Evolutionary conservation across 1,140 invertebrate genomes (phyloP), one percentile per base, ranked within the genome.

Genomic region (Mamestra configurata): DNA sequence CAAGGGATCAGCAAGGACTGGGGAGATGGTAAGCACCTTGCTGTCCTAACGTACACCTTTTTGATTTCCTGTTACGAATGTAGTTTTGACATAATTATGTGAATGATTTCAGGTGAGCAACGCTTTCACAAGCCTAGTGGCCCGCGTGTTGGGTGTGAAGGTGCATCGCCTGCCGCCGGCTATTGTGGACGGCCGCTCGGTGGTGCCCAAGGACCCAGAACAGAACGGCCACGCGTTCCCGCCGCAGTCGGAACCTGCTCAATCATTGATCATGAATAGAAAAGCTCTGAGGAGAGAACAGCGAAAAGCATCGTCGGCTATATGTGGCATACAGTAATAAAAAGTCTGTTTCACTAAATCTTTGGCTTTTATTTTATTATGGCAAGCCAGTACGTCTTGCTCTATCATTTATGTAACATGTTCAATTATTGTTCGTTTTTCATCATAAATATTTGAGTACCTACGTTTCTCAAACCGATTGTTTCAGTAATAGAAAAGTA

Each of bases 401-500:
- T 80, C 0, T 31, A 13, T 37, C 49, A 71, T 10, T 27, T n/a
- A 35, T 35, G 3, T 35, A 35, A 4, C 35, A 35, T n/a, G n/a
- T 35, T 35, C 7, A 35, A 35, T 4, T 35, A 35, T 4, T 35
- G 3, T 35, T 35, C 35, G 7, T 35, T 35, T 35, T 35, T 35
- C 3, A 3, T 35, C 7, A 11, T 43, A 43, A 8, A 43, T 13
- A 37, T 27, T 20, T 20, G 15, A 59, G 5, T 75, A 64, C 55
- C 4, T 68, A 3, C 18, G 11, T 27, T 27, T 80, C 76, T 72
- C 7, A 8, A 10, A 55, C 20, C 7, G 1, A 20, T 55, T 70
- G 51, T 91, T 89, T 15, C 95, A 98, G 98, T 99, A 85, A 99
- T 99, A 92, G 99, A 99, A 94, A 99, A 99, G 90, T 99, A 99